phyloP scores from a whole-genome alignment of 2,797 vertebrate genomes.

The Paratrypauchen microcephalus region DNA sequence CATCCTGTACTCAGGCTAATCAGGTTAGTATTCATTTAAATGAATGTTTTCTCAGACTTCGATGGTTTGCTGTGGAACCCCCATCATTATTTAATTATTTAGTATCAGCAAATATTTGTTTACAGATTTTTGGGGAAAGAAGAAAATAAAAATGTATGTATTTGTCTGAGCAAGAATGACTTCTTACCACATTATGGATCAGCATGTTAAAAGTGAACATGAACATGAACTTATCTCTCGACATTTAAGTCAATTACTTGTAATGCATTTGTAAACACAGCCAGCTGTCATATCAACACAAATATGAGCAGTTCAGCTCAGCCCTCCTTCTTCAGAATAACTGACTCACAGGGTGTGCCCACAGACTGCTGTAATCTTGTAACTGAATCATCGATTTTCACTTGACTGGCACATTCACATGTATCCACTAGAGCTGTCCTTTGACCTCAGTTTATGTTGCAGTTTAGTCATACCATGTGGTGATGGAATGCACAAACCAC shows the following conservation, averaged over 20 bases:
- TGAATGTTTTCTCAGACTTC: too few species aligned
- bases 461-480: neutral
- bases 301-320: neutral
- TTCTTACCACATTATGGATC: neutral
- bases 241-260: neutral
- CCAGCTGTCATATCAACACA: slow-evolving; percentile 46
- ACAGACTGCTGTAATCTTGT: neutral
- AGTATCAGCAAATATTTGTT: neutral
- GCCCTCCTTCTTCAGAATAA: neutral
- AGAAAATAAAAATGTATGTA: neutral
- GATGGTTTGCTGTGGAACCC: neutral
- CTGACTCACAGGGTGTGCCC: slow-evolving; percentile 58
- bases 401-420: slow-evolving; percentile 5
- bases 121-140: neutral
- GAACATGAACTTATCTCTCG: slow-evolving; percentile 5
- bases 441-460: slow-evolving; percentile 24
- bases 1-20: too few species aligned
- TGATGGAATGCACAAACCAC: neutral
- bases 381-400: slow-evolving; percentile 13
- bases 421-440: neutral
- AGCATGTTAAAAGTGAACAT: neutral
- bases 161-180: neutral
- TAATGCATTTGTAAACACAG: slow-evolving; percentile 12
- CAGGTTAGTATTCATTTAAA: too few species aligned
- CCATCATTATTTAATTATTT: neutral